Base-by-base conservation (phyloP, 2,888 invertebrate genomes). In the Eudasyphora cyanicolor region DNA sequence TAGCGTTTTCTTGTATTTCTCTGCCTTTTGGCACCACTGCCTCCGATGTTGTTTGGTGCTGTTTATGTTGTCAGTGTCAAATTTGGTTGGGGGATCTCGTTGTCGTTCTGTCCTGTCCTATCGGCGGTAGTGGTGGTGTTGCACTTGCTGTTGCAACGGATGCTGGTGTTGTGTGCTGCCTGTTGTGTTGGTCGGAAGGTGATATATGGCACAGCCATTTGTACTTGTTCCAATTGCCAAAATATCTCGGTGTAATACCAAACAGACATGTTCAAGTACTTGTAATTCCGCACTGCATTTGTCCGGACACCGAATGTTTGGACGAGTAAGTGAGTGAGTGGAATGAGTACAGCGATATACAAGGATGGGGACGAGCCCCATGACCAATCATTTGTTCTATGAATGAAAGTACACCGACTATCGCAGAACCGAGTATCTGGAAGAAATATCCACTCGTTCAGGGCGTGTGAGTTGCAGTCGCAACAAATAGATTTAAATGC, bases 401-500 rank as follows among this genome's bases (percentile, higher is more conserved):
- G 24, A 6, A 24, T n/a, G n/a, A n/a, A n/a, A n/a, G n/a, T n/a
- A n/a, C n/a, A n/a, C n/a, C 21, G 27, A 57, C n/a, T 60, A n/a
- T 27, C 35, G 38, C 35, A 12, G 3, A 29, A 1, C 27, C 38
- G 60, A 12, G 62, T 64, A 21, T 62, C 64, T 64, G 35, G 12
- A 64, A 64, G 64, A 42, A 57, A 1, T 42, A n/a, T n/a, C n/a
- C n/a, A n/a, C 57, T 42, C n/a, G 57, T 60, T 12, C 21, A 42
- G 32, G 12, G 35, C 7, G 49, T 71, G 2, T 49, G 42, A 19
- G 32, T 60, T 73, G 38, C 73, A n/a, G n/a, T n/a, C n/a, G n/a
- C n/a, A n/a, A n/a, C n/a, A 73, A 60, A 73, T 73, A 73, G 73
- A 73, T 73, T 73, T 73, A 73, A 73, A 73, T 73, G 73, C 57